Base-by-base conservation (phyloP, 2,888 invertebrate genomes). In the Drosophila affinis region DNA sequence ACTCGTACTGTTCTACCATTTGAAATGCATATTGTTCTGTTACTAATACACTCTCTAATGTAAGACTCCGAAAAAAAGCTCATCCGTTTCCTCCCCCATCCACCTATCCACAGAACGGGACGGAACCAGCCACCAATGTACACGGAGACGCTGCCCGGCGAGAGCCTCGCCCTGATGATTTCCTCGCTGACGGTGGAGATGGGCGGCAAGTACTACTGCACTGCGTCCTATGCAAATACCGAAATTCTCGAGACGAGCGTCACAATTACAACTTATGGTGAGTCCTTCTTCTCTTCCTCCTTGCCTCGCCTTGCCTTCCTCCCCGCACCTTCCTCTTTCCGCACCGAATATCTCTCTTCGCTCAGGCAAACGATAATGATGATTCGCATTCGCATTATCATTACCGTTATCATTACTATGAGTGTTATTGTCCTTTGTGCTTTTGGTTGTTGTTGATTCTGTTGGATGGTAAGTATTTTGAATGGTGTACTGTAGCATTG, bases 161-260 rank as follows among this genome's bases (percentile, higher is more conserved):
- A 95, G 88, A 94, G 94, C 77, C 93, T 96, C 79, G 94, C 95
- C 62, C 93, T 97, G 69, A 95, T 96, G 91, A 96, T 97, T 90
- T 94, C 95, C 56, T 94, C 95, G 45, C 93, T 97, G 80, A 94
- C 94, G 47, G 95, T 95, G 76, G 94, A 95, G 63, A 96, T 97
- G 93, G 95, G 95, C 45, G 97, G 97, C 67, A 94, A 93, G 81
- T 98, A 97, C 93, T 96, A 95, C 72, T 98, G 98, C 90, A 94
- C 94, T 32, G 97, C 96, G n/a, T 95, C 94, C 69, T 97, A 97
- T 92, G 96, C 96, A 70, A 93, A 93, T 80, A 95, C 95, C 64
- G 94, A 95, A 88, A 93, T 93, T 39, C 92, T 97, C 58, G 93
- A 93, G 79, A 94, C 94, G 63, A 94, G 94, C 72, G 96, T 97